Percentiles rank a stretch among this genome's conserved stretches.
Conservation (phyloP, 2,797 vertebrate genomes). For the Falco berigora region DNA sequence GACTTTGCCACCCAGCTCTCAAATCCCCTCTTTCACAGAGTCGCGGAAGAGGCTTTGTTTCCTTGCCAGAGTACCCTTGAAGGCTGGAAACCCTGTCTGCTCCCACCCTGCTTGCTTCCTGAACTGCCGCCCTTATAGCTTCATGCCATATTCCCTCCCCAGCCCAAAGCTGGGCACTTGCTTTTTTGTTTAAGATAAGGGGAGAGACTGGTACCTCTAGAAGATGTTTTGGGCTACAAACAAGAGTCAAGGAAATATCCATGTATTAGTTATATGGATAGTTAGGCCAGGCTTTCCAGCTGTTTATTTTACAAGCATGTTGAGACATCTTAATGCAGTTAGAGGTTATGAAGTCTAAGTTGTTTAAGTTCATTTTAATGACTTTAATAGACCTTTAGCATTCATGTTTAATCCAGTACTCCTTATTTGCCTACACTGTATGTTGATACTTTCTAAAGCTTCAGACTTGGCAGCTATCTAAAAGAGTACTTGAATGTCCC, state of each 20-base stretch:
- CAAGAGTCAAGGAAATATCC: background rate
- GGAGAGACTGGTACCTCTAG: background rate
- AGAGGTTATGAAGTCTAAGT: background rate
- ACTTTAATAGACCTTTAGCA: background rate
- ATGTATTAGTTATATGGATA: background rate
- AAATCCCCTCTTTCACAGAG: background rate
- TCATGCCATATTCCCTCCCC: background rate
- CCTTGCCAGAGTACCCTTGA: background rate
- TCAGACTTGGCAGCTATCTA: background rate
- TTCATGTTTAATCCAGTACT: background rate
- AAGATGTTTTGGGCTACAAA: background rate
- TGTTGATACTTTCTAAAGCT: background rate
- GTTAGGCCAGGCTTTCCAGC: conserved; percentile 8
- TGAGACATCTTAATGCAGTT: background rate
- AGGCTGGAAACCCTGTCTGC: background rate
- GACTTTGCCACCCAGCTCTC: background rate
- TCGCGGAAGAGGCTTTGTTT: background rate
- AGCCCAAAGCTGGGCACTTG: background rate
- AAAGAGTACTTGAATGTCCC: background rate
- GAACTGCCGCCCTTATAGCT: background rate
- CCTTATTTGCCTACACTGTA: background rate
- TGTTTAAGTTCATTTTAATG: conserved; percentile 16
- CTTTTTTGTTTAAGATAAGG: background rate
- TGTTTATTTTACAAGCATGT: conserved; percentile 14
- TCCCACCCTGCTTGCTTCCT: background rate